Evolutionary conservation across 2,888 invertebrate species (phyloP).

Genomic region (Thelaira solivaga): DNA sequence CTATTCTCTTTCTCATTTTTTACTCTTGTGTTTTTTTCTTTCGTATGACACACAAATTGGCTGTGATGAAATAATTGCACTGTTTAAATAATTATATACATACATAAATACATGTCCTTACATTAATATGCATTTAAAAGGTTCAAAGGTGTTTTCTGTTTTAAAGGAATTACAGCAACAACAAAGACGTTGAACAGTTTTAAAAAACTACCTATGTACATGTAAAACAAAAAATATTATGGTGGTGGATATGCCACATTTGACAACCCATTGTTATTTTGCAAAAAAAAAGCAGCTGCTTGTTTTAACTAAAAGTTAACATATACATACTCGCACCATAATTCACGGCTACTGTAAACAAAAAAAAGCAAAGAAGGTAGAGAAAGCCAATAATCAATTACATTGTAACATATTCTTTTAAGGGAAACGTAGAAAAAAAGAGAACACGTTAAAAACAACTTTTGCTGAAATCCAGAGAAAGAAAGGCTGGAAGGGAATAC

Average conservation of each 20-base stretch:
- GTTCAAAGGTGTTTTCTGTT: conserved; percentile 51
- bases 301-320: not conserved
- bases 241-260: conserved; percentile 55
- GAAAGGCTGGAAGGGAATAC: not conserved
- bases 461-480: not conserved
- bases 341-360: not conserved
- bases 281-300: conserved; percentile 41
- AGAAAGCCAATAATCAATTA: conserved; percentile 21
- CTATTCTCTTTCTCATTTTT: not conserved
- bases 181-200: conserved; percentile 2
- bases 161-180: conserved; percentile 19
- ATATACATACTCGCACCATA: not conserved
- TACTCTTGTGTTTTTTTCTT: not conserved
- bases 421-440: not conserved
- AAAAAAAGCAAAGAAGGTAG: not conserved
- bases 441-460: not conserved
- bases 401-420: conserved; percentile 45
- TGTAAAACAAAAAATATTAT: conserved; percentile 31
- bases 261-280: conserved; percentile 9
- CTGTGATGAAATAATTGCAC: conserved; percentile 34
- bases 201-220: conserved; percentile 4
- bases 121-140: no score
- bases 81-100: conserved; percentile 22
- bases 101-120: no score
- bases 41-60: conserved; percentile 8